Evolutionary conservation across 2,113 vertebrate genomes (phyloP), one percentile per base, ranked within the genome.

Genomic region (Rhinopomastus cyanomelas): DNA sequence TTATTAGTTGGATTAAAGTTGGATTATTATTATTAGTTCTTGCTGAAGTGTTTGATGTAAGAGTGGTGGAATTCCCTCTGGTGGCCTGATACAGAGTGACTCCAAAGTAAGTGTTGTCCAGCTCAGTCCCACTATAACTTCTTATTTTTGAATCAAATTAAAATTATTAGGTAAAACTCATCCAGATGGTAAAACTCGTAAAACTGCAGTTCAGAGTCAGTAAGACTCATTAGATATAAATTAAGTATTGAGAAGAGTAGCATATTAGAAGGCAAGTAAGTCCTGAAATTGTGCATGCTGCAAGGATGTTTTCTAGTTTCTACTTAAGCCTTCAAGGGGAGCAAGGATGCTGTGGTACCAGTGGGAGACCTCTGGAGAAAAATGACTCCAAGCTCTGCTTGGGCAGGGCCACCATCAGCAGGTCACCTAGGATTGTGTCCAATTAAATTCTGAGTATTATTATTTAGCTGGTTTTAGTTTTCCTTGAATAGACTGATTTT

Each of bases 71-170:
- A 37, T 59, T 85, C n/a, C 26, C 29, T 56, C 19, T 16, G 18
- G 22, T 21, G 37, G 34, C 34, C 27, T 73, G 36, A 48, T 16
- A 14, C 37, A 72, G 34, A 30, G 14, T 55, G 23, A 26, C 36
- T 66, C n/a, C 46, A 61, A 8, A 0, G 0, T 46, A 8, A 39
- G 42, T 2, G 0, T 21, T 37, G 37, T 49, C 62, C 53, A 66
- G 16, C 36, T 80, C 30, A 32, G 74, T 55, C 17, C 44, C 32
- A 6, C 36, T 55, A 30, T 7, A 81, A 20, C 1, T 1, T 56
- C 53, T 68, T 60, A 5, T 4, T 25, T 60, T 68, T 64, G 26
- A 52, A 25, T 19, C 16, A 46, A 39, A 6, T 56, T 74, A 23
- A 30, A 81, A 92, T 29, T 12, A 30, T 36, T 11, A 46, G 34